phyloP scores from a whole-genome alignment of 2,113 vertebrate species.

The Dendrocopos noguchii region DNA sequence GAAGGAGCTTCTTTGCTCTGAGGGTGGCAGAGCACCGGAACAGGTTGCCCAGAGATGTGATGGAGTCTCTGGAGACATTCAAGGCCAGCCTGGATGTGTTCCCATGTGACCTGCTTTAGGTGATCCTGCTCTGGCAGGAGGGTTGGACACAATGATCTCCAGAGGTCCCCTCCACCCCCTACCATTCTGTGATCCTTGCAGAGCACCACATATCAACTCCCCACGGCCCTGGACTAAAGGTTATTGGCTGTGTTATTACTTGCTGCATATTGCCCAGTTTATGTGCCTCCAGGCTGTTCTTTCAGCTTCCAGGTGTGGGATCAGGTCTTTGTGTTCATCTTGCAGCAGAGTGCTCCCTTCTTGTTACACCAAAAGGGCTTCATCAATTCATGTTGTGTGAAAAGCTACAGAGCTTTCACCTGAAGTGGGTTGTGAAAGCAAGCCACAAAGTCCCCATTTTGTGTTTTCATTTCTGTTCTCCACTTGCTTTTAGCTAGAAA shows the following conservation, averaged over 20 bases:
- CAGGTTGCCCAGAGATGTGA: too few relatives aligned
- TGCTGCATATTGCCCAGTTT: fast-evolving
- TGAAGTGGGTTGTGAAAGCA: not conserved
- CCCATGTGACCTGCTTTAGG: too few relatives aligned
- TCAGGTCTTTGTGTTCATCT: not conserved
- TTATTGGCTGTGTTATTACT: fast-evolving
- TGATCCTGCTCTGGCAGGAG: too few relatives aligned
- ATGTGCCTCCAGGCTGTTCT: not conserved
- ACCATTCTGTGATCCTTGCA: not conserved
- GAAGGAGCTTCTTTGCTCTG: too few relatives aligned
- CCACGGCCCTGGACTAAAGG: fast-evolving
- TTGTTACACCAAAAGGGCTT: not conserved
- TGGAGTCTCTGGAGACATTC: too few relatives aligned
- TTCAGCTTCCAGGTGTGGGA: not conserved
- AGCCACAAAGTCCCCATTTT: not conserved
- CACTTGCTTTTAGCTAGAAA: not conserved
- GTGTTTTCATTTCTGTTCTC: not conserved
- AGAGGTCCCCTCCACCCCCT: too few relatives aligned
- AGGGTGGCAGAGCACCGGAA: too few relatives aligned
- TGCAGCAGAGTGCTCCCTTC: not conserved
- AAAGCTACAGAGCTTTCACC: not conserved
- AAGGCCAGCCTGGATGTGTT: too few relatives aligned
- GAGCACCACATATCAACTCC: fast-evolving
- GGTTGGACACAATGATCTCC: too few relatives aligned
- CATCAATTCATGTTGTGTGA: not conserved